phyloP scores from a whole-genome alignment of 2,797 vertebrate genomes.

The Sciurus carolinensis region DNA sequence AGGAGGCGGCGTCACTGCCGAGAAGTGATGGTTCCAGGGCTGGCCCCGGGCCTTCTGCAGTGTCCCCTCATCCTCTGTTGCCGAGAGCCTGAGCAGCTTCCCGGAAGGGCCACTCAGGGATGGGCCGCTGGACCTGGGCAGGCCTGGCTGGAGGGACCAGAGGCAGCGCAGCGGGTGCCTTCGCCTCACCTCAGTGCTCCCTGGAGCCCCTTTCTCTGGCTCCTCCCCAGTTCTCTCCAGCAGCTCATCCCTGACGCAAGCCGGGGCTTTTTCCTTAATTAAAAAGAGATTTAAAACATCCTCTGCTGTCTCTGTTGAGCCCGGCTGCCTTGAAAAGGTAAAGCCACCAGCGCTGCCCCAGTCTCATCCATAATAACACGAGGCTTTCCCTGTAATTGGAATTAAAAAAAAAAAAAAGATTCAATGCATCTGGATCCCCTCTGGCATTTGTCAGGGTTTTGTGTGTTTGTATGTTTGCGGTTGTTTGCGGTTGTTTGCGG shows the following conservation, averaged over 20 bases:
- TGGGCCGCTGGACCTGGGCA: not conserved
- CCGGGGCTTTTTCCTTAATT: slow-evolving; percentile 89
- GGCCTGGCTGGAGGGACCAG: not conserved
- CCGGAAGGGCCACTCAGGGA: not conserved
- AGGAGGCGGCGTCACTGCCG: not conserved
- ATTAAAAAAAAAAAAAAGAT: slow-evolving; percentile 76
- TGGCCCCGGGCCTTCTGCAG: not conserved
- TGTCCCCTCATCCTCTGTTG: not conserved
- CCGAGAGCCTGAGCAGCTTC: not conserved
- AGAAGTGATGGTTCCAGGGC: not conserved
- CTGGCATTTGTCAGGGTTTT: not conserved
- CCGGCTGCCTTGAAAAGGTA: slow-evolving; percentile 81
- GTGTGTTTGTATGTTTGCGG: not conserved
- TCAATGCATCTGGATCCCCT: slow-evolving; percentile 64
- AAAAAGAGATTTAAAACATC: slow-evolving; percentile 90
- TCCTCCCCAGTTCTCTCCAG: not conserved
- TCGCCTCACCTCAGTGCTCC: not conserved
- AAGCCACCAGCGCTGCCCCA: slow-evolving; percentile 61
- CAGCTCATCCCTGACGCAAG: slow-evolving; percentile 79
- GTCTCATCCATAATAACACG: not conserved
- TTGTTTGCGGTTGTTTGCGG: too few species aligned
- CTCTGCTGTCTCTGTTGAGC: slow-evolving; percentile 80
- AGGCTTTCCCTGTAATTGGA: slow-evolving; percentile 85
- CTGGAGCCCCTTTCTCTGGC: not conserved
- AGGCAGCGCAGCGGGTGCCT: not conserved